These are phyloP conservation scores for Schizaphis graminum DNA, from an alignment of 2,888 invertebrate genomes.

Conservation along the genomic window DNA sequence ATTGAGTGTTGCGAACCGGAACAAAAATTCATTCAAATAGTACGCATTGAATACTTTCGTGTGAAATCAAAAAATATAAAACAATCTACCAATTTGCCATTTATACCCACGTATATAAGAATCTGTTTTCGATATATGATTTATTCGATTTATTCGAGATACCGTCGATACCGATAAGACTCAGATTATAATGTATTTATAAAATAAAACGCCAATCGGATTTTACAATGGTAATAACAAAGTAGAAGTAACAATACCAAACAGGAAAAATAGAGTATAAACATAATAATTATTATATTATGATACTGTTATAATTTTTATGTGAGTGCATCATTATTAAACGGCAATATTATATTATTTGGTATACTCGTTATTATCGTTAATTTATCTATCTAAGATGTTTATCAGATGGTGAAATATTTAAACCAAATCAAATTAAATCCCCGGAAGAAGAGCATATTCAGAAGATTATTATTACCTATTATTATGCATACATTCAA, in stretches of 20 bases:
- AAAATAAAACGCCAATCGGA: too few relatives aligned
- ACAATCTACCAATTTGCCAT: not conserved
- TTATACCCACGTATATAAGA: not conserved
- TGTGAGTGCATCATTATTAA: not conserved
- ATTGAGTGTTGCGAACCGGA: not conserved
- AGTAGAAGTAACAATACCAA: too few relatives aligned
- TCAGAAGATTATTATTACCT: constrained; percentile 9
- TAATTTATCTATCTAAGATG: constrained; percentile 5
- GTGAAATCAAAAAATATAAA: not conserved
- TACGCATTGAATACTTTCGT: not conserved
- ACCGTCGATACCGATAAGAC: not conserved
- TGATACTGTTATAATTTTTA: not conserved
- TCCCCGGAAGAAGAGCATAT: constrained; percentile 16
- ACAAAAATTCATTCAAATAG: too few relatives aligned
- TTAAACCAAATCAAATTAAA: constrained; percentile 50
- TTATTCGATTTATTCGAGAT: not conserved
- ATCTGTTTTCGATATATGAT: not conserved
- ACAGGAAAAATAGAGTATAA: too few relatives aligned
- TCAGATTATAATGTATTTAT: not conserved
- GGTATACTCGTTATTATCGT: not conserved
- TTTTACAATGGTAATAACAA: too few relatives aligned
- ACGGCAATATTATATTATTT: not conserved
- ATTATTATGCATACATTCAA: constrained; percentile 25
- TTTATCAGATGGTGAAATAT: constrained; percentile 33
- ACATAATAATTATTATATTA: too few relatives aligned